Evolutionary conservation across 2,888 invertebrate genomes (phyloP), one percentile per base, ranked within the genome.

Genomic region (Eupithecia centaureata): DNA sequence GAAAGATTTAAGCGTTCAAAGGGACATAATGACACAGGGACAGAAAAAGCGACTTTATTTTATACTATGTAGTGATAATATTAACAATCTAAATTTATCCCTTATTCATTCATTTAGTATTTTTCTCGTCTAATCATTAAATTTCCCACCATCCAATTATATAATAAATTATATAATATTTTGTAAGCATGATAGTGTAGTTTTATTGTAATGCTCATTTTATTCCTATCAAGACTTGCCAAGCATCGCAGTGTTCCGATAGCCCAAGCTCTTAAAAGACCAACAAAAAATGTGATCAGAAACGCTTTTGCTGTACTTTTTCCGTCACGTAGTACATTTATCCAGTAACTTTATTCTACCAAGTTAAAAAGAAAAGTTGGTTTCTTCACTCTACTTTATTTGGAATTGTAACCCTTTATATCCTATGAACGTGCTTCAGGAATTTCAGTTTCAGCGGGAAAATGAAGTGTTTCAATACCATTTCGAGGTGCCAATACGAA

Each of bases 321-420:
- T 60, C 28, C 10, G 32, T 57, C 57, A 57, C 57, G 32, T 57
- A 22, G 57, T 32, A 32, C 13, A 33, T 57, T 57, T 32, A 18
- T 57, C 32, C 57, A 32, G 32, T 57, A 18, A 56, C 10, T 33
- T 18, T 33, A 27, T 57, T 57, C 32, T 32, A n/a, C 10, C 30
- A 30, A 57, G 57, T 57, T 33, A 22, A 32, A 57, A 28, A 30
- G 56, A 56, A 57, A 33, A 57, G 32, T 57, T 32, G 10, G 32
- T 5, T 18, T 57, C 30, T 30, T 18, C 30, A 10, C 22, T 12
- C 15, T n/a, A 57, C 18, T 57, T 57, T 33, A 57, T 57, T 57
- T 32, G 0, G 22, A 8, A 22, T 28, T 30, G 30, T 22, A 18
- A 57, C 57, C 32, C 57, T 57, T 57, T 33, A 15, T 52, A 52